Conservation (phyloP, 2,113 vertebrate genomes). For the Gallinago jamesoni region DNA sequence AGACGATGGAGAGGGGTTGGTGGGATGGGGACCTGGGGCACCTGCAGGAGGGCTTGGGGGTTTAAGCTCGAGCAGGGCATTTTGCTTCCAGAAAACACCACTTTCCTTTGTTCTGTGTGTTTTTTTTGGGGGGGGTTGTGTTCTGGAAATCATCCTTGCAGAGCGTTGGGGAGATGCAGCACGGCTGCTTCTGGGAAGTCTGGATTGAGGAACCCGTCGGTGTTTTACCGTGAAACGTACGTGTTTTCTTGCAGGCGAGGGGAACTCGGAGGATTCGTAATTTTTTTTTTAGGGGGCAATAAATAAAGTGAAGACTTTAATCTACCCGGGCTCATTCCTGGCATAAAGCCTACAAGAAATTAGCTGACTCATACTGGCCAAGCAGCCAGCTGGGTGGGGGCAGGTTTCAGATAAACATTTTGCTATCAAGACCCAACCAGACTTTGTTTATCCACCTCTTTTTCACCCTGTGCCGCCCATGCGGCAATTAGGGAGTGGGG, state of each 20-base stretch:
- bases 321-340: background rate
- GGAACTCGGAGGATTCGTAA: fast-evolving
- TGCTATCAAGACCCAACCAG: constrained; percentile 27
- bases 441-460: constrained; percentile 1
- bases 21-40: background rate
- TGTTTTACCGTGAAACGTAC: background rate
- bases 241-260: fast-evolving
- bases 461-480: background rate
- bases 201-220: fast-evolving
- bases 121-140: no score
- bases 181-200: fast-evolving
- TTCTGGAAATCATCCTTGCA: fast-evolving
- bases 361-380: constrained; percentile 26
- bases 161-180: fast-evolving
- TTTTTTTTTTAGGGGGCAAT: background rate
- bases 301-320: background rate
- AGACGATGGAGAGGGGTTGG: background rate
- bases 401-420: constrained; percentile 5
- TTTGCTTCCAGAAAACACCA: fast-evolving
- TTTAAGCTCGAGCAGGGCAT: fast-evolving
- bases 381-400: constrained; percentile 38
- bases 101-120: fast-evolving
- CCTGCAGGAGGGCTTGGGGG: fast-evolving
- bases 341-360: background rate
- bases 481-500: background rate